Evolutionary conservation across 2,888 invertebrate species (phyloP).

Genomic region (Hyppa rectilinea): DNA sequence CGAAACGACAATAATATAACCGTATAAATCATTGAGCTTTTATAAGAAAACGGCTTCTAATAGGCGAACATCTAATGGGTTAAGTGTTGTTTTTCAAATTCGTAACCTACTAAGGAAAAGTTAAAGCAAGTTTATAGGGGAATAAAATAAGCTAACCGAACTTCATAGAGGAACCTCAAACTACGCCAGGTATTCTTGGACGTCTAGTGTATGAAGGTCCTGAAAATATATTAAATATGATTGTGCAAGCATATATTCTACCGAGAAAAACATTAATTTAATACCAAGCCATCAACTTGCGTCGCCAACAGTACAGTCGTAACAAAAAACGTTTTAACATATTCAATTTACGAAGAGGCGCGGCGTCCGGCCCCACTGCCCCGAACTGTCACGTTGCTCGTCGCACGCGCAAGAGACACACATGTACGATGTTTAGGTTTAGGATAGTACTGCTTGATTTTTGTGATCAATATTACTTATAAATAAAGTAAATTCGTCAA

Average conservation of each 20-base stretch:
- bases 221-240: neutral
- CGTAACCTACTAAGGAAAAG: neutral
- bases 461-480: no score
- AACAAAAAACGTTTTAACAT: conserved; percentile 82
- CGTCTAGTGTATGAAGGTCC: neutral
- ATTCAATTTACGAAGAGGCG: conserved; percentile 78
- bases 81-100: neutral
- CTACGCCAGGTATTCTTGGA: neutral
- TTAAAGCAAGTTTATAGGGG: neutral
- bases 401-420: conserved; percentile 45
- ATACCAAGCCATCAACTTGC: conserved; percentile 24
- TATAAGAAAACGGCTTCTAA: no score
- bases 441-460: neutral
- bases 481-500: no score
- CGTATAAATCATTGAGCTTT: no score
- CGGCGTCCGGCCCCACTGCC: conserved; percentile 72
- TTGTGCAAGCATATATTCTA: neutral
- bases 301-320: conserved; percentile 64
- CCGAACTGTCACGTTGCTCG: conserved; percentile 51
- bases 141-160: neutral
- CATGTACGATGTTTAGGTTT: conserved; percentile 25
- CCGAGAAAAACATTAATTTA: conserved; percentile 19
- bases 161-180: neutral
- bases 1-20: no score
- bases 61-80: no score